phyloP scores from a whole-genome alignment of 2,113 vertebrate genomes.

The Otis tarda region DNA sequence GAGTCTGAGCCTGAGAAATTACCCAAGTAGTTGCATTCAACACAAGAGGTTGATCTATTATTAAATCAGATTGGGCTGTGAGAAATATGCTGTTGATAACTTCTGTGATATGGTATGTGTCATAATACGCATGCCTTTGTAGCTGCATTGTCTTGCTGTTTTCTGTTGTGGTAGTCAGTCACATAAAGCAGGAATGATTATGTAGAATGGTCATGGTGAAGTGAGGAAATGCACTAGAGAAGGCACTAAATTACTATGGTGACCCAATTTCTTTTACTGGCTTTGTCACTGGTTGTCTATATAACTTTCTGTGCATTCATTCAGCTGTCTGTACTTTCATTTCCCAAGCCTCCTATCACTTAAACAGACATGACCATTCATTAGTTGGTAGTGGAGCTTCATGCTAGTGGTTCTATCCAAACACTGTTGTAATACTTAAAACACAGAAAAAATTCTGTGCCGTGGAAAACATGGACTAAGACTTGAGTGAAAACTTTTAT shows the following conservation, averaged over 20 bases:
- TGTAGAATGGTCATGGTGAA: neutral
- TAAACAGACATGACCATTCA: neutral
- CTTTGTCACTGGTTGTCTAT: neutral
- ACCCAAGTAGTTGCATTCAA: neutral
- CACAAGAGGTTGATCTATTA: neutral
- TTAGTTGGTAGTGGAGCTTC: neutral
- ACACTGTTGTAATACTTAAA: neutral
- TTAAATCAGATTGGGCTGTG: neutral
- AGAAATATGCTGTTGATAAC: neutral
- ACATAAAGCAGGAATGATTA: neutral
- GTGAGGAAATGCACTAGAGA: neutral
- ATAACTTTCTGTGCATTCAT: neutral
- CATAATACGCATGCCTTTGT: neutral
- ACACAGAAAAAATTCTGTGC: neutral
- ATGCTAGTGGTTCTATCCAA: neutral
- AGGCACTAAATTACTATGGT: neutral
- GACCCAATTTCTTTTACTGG: neutral
- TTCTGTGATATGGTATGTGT: neutral
- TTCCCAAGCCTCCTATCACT: neutral
- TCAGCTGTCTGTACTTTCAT: neutral
- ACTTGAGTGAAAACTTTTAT: neutral
- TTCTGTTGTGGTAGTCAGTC: neutral
- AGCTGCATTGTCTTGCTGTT: neutral
- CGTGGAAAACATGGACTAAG: neutral
- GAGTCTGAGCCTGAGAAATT: neutral